phyloP scores from a whole-genome alignment of 2,888 invertebrate genomes.

The Bombylius major region DNA sequence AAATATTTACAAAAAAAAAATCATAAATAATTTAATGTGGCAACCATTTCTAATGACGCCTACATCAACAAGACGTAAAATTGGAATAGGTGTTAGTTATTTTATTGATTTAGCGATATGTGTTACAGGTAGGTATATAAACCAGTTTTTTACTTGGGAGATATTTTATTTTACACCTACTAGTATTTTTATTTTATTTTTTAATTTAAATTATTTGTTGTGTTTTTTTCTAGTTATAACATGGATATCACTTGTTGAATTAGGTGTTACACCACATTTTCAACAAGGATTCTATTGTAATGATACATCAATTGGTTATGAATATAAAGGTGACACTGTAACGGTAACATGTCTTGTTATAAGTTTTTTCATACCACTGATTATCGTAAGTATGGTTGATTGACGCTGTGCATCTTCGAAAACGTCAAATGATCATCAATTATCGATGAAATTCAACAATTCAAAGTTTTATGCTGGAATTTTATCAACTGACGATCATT shows the following conservation, averaged over 20 bases:
- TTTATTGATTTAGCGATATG: neutral
- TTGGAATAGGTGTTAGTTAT: neutral
- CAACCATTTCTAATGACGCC: neutral
- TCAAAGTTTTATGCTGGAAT: too few relatives aligned
- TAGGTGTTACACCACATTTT: slow-evolving; percentile 49
- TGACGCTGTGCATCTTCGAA: too few relatives aligned
- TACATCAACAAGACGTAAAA: neutral
- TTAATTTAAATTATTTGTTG: neutral
- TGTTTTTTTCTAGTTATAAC: slow-evolving; percentile 42
- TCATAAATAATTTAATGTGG: neutral
- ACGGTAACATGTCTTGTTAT: slow-evolving; percentile 42
- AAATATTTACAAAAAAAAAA: too few relatives aligned
- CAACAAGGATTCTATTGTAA: slow-evolving; percentile 56
- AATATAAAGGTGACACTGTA: slow-evolving; percentile 56
- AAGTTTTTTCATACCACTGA: slow-evolving; percentile 34
- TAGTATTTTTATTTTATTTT: neutral
- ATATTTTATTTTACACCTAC: neutral
- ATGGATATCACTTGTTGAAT: slow-evolving; percentile 47
- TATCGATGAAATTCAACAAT: too few relatives aligned
- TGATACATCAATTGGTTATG: slow-evolving; percentile 55
- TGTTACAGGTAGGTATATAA: neutral
- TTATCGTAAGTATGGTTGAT: slow-evolving; percentile 15
- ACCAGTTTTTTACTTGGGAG: neutral
- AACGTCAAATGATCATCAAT: too few relatives aligned
- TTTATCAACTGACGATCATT: too few relatives aligned